phyloP scores from a whole-genome alignment of 2,797 vertebrate species.

The Propithecus perrieri region DNA sequence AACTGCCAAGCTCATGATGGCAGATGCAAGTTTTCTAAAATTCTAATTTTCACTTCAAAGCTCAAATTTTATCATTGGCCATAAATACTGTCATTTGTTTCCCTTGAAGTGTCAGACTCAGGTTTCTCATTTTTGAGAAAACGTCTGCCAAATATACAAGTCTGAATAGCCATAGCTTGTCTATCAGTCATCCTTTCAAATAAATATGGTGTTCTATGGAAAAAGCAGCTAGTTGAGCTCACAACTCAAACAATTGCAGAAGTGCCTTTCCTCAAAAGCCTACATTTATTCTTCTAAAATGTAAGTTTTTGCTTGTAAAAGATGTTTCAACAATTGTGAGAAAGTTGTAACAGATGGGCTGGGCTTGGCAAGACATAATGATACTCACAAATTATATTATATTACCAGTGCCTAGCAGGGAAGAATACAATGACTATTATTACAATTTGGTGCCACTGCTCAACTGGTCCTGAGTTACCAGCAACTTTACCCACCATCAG shows the following conservation, averaged over 20 bases:
- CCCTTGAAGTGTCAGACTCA: background rate
- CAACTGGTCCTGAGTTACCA: too few species aligned
- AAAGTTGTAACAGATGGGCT: background rate
- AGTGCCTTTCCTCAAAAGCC: background rate
- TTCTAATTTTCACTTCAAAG: conserved; percentile 10
- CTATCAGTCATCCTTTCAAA: background rate
- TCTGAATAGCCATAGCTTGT: background rate
- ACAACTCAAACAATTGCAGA: background rate
- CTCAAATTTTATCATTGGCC: background rate
- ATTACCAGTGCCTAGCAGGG: too few species aligned
- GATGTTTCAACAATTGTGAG: background rate
- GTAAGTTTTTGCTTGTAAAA: background rate
- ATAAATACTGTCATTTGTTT: background rate
- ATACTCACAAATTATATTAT: background rate
- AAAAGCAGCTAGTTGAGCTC: background rate
- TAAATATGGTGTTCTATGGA: background rate
- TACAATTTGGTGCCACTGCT: background rate
- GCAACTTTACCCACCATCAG: background rate
- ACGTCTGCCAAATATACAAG: background rate
- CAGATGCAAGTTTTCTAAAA: background rate
- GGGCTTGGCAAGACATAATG: background rate
- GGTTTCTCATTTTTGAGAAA: background rate
- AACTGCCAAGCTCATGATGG: background rate
- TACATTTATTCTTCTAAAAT: background rate
- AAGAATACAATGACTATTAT: background rate